Conservation (phyloP, 2,797 vertebrate species). For the Danio jaintianensis region DNA sequence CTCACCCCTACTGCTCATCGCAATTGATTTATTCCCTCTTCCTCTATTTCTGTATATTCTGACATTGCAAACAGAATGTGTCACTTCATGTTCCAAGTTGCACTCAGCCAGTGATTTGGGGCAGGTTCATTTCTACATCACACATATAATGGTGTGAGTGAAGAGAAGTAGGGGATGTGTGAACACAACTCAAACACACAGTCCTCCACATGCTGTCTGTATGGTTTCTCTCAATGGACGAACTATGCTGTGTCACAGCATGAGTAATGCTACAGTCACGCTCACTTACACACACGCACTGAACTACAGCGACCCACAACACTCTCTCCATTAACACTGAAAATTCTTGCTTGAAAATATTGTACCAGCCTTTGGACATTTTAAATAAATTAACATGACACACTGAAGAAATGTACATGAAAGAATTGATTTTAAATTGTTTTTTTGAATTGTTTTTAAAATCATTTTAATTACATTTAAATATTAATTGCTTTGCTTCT, state of each 20-base stretch:
- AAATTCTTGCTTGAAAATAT: neutral
- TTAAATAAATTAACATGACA: neutral
- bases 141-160: slow-evolving; percentile 57
- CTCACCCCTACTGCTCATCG: neutral
- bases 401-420: too few relatives aligned
- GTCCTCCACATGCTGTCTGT: slow-evolving; percentile 29
- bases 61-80: neutral
- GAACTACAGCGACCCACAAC: neutral
- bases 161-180: slow-evolving; percentile 50
- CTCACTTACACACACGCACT: slow-evolving; percentile 1
- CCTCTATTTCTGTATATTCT: neutral
- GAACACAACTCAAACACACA: slow-evolving; percentile 22
- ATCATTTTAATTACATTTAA: too few relatives aligned
- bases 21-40: neutral
- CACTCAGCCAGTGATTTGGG: neutral
- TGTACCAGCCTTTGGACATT: slow-evolving; percentile 8
- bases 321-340: slow-evolving; percentile 9
- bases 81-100: neutral
- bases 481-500: too few relatives aligned
- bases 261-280: slow-evolving; percentile 24
- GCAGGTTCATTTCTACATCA: slow-evolving; percentile 17
- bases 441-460: too few relatives aligned
- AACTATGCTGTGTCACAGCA: slow-evolving; percentile 41
- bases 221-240: neutral
- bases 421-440: too few relatives aligned